Base-by-base conservation (phyloP, 2,113 vertebrate genomes). In the Oryzias woworae region DNA sequence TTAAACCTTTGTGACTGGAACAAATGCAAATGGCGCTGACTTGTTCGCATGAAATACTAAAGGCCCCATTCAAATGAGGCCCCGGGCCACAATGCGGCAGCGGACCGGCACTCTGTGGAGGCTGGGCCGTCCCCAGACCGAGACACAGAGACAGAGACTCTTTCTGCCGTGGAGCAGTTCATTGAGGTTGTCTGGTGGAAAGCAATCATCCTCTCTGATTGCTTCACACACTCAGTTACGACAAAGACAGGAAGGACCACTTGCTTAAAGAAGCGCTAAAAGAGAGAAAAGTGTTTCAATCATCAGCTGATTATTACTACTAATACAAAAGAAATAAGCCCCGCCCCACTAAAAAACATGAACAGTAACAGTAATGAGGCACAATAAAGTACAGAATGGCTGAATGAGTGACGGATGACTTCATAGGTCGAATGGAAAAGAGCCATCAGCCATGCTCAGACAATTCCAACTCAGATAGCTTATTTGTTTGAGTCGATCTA, bases 1-100 rank as follows among this genome's bases (percentile, higher is more conserved):
- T 88, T 94, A 95, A 94, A 94, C 93, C 94, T 94, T 94, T 94
- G 93, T 94, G 95, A 95, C 94, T 95, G 94, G 93, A 95, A 94
- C 92, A 95, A 95, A 96, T 95, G 95, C 94, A 95, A 96, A 96
- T 96, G 91, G 91, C 91, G 87, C 92, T 93, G 92, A 95, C 93
- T 95, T 94, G 93, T 93, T 93, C 95, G 90, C 90, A 92, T 83
- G 90, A 90, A 91, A 93, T 92, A 93, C 91, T 92, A 92, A 95
- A 91, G 91, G 88, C 90, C 1, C 91, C 91, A 93, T 95, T 95
- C 92, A 95, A 93, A 93, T 92, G 80, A 90, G 93, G 92, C 91
- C 90, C 86, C 62, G 24, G 75, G 86, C 90, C 91, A 95, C 94
- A 95, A 94, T 94, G 92, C 90, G 77, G 88, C 84, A 88, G 90